phyloP scores from a whole-genome alignment of 2,888 invertebrate genomes.

The Trachelus iudaicus region DNA sequence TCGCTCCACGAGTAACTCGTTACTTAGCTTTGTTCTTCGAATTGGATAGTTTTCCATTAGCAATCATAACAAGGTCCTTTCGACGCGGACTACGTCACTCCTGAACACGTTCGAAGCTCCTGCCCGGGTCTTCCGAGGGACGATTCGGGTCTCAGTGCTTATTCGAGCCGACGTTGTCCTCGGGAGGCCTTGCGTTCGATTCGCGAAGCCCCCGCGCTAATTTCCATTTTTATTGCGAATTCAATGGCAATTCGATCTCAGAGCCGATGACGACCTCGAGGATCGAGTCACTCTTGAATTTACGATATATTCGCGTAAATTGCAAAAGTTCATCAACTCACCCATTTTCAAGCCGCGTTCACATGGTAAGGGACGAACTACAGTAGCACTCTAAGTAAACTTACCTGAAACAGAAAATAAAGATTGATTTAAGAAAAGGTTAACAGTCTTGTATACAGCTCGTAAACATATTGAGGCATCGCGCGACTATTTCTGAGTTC shows the following conservation, averaged over 20 bases:
- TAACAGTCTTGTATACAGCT: background rate
- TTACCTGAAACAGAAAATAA: constrained; percentile 36
- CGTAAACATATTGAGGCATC: background rate
- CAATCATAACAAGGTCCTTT: constrained; percentile 62
- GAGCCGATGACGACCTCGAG: background rate
- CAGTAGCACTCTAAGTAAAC: constrained; percentile 10
- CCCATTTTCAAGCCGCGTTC: background rate
- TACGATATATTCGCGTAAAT: background rate
- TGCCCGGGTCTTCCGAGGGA: constrained; percentile 34
- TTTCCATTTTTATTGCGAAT: constrained; percentile 62
- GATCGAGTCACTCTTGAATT: background rate
- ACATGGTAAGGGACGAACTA: background rate
- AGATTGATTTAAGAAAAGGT: background rate
- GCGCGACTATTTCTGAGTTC: background rate
- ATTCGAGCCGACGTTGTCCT: constrained; percentile 51
- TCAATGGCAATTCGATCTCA: constrained; percentile 41
- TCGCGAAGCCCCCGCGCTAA: constrained; percentile 42
- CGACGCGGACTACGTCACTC: constrained; percentile 44
- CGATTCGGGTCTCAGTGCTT: constrained; percentile 41
- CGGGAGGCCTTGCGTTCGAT: constrained; percentile 38
- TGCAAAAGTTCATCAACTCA: background rate
- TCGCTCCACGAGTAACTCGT: constrained; percentile 48
- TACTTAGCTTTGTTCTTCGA: constrained; percentile 63
- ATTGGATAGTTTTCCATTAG: constrained; percentile 64
- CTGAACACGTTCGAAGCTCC: constrained; percentile 30